Evolutionary conservation across 92 coral and sea anemone genomes (phyloP).

Genomic region (Siderastrea radians): DNA sequence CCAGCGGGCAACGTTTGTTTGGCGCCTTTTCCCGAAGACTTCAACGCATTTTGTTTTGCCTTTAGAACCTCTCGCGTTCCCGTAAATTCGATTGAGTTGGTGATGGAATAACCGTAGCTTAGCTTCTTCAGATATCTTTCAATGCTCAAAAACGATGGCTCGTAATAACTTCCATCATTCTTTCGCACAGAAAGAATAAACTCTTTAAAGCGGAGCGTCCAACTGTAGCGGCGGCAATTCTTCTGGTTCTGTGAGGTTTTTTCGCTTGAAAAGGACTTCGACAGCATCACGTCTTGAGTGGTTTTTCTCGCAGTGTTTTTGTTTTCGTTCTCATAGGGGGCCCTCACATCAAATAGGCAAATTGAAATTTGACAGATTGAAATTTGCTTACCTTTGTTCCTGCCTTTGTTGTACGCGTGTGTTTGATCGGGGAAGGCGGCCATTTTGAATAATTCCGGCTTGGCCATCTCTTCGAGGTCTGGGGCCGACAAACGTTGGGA

Average conservation of each 20-base stretch:
- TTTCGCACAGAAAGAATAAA: conserved; percentile 19
- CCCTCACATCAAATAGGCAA: no score
- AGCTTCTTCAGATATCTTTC: conserved; percentile 29
- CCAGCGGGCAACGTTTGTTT: conserved; percentile 19
- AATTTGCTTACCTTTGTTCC: no score
- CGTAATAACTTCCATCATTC: conserved; percentile 26
- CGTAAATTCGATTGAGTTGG: conserved; percentile 27
- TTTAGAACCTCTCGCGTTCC: conserved; percentile 31
- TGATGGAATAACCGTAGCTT: conserved; percentile 8
- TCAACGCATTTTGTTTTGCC: conserved; percentile 25
- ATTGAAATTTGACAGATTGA: no score
- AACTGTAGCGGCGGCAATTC: background rate
- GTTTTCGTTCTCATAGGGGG: background rate
- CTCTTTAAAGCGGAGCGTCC: conserved; percentile 1
- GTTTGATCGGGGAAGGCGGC: no score
- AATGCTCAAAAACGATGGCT: conserved; percentile 40
- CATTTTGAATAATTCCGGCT: no score
- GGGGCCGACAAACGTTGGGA: no score
- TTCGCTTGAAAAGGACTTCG: background rate
- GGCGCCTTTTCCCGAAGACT: conserved; percentile 19
- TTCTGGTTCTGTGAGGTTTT: no score
- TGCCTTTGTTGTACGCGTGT: no score
- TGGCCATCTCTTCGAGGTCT: no score
- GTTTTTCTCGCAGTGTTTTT: background rate
- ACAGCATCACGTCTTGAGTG: no score